These are phyloP conservation scores for Blastobasis adustella DNA, from an alignment of 2,888 invertebrate species.

Conservation along the genomic window DNA sequence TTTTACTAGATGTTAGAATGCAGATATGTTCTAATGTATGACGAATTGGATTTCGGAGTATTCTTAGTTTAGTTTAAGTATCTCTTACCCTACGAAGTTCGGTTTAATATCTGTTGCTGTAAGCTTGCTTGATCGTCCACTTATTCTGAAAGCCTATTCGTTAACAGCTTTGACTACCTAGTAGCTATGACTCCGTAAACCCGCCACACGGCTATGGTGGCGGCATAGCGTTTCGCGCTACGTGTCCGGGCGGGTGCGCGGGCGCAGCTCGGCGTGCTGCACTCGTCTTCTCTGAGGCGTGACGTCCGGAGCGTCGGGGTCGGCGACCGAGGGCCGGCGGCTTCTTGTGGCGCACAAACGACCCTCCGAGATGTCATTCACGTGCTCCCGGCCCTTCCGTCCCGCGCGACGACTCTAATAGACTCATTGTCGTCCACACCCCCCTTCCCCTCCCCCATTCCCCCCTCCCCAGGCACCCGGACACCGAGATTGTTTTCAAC, in stretches of 20 bases:
- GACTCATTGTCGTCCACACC: conserved; percentile 10
- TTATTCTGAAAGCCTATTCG: conserved; percentile 4
- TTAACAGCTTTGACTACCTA: conserved; percentile 1
- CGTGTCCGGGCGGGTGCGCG: conserved; percentile 13
- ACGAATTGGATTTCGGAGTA: too few species aligned
- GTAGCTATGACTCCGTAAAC: too few species aligned
- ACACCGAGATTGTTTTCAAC: not conserved
- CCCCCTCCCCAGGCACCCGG: not conserved
- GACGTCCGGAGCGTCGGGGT: conserved; percentile 62
- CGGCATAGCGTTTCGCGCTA: too few species aligned
- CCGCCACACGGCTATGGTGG: too few species aligned
- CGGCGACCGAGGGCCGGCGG: conserved; percentile 60
- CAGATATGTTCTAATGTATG: too few species aligned
- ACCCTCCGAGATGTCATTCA: conserved; percentile 61
- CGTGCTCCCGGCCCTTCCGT: conserved; percentile 36
- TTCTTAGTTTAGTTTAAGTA: too few species aligned
- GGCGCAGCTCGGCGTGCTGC: conserved; percentile 35
- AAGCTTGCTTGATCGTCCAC: conserved; percentile 3
- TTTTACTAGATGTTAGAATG: too few species aligned
- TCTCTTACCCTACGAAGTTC: too few species aligned
- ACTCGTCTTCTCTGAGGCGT: conserved; percentile 64
- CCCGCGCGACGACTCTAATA: conserved; percentile 7
- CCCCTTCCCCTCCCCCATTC: conserved; percentile 1
- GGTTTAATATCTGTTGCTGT: too few species aligned
- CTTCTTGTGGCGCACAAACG: conserved; percentile 53